Conservation (phyloP, 2,113 vertebrate genomes). For the Gorsachius goisagi region DNA sequence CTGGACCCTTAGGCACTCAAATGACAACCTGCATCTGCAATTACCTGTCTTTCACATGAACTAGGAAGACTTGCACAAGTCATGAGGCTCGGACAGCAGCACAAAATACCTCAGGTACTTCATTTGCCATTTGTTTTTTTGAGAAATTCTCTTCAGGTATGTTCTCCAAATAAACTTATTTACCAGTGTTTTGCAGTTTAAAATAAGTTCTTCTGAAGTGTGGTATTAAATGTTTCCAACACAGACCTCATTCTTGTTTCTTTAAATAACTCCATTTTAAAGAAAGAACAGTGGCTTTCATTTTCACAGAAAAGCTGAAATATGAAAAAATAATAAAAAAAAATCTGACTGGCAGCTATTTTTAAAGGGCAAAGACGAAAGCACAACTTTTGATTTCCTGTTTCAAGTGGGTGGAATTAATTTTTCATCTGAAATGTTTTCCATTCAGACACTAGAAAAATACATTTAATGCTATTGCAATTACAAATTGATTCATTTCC, state of each 20-base stretch:
- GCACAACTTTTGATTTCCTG: background rate
- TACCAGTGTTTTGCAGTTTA: background rate
- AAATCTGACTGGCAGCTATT: background rate
- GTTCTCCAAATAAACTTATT: background rate
- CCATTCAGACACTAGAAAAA: constrained; percentile 14
- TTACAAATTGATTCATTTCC: constrained; percentile 45
- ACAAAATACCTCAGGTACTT: background rate
- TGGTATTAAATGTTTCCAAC: background rate
- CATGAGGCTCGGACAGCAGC: background rate
- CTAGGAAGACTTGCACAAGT: background rate
- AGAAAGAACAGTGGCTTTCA: background rate
- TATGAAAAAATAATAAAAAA: background rate
- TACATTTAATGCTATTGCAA: constrained; percentile 10
- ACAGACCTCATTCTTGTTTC: background rate
- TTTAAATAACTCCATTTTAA: background rate
- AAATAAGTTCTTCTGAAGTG: background rate
- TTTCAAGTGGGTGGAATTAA: constrained; percentile 50
- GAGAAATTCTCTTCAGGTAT: background rate
- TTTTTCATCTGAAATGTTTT: constrained; percentile 32
- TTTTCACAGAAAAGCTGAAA: background rate
- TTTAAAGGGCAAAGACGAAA: constrained; percentile 29
- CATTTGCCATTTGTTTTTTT: background rate
- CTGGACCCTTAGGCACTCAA: background rate
- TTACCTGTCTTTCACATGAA: background rate
- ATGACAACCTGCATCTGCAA: background rate